These are phyloP conservation scores for Apodemus sylvaticus DNA, from an alignment of 2,113 vertebrate species.

Conservation along the genomic window DNA sequence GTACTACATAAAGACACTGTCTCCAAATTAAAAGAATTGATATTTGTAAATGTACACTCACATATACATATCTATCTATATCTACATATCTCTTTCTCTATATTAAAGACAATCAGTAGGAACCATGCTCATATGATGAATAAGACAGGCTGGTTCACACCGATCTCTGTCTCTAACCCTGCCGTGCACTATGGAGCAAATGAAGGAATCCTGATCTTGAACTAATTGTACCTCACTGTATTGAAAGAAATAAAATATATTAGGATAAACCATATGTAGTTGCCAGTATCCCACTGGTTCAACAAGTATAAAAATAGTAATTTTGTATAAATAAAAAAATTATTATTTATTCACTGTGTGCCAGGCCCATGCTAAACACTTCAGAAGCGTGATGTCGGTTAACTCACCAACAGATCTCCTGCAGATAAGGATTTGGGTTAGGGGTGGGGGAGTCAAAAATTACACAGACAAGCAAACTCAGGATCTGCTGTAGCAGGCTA, in stretches of 20 bases:
- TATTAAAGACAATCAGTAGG: background rate
- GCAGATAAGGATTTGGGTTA: background rate
- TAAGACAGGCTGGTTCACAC: background rate
- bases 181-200: constrained; percentile 1
- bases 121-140: background rate
- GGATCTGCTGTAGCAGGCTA: background rate
- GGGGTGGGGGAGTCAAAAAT: background rate
- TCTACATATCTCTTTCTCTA: background rate
- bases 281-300: background rate
- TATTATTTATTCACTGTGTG: background rate
- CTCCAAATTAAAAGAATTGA: background rate
- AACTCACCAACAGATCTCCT: background rate
- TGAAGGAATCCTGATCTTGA: constrained; percentile 9
- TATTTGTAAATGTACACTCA: background rate
- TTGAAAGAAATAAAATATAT: constrained; percentile 24
- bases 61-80: background rate
- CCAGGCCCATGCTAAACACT: background rate
- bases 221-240: constrained; percentile 26
- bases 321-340: background rate
- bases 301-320: background rate
- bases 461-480: background rate
- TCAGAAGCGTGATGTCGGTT: background rate
- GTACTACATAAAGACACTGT: background rate
- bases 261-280: background rate
- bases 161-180: background rate